Conservation (phyloP, 2,113 vertebrate species). For the Saguinus imperator region DNA sequence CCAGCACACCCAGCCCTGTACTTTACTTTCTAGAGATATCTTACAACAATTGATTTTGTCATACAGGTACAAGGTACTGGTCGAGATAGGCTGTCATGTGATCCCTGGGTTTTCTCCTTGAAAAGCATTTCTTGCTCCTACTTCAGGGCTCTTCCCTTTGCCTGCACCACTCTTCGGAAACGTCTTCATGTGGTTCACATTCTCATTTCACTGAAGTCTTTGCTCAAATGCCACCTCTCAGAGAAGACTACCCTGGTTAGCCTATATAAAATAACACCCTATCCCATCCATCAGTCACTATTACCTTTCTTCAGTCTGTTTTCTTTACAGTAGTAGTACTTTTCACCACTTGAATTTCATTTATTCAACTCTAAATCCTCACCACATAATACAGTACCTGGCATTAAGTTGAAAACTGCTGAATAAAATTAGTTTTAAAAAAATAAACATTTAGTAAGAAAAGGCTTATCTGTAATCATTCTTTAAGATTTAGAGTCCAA, state of each 20-base stretch:
- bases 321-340: background rate
- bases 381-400: background rate
- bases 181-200: background rate
- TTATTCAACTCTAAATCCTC: constrained; percentile 8
- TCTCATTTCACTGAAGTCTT: background rate
- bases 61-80: background rate
- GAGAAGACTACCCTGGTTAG: background rate
- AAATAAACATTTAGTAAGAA: background rate
- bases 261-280: background rate
- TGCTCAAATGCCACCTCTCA: background rate
- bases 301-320: background rate
- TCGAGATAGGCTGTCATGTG: background rate
- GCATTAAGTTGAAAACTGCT: background rate
- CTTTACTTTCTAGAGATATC: background rate
- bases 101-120: background rate
- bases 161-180: background rate
- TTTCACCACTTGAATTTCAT: constrained; percentile 7
- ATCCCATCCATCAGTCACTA: background rate
- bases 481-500: background rate
- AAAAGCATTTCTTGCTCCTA: background rate
- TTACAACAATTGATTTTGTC: background rate
- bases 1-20: no score
- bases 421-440: background rate
- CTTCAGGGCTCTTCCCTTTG: background rate
- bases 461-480: background rate